Base-by-base conservation (phyloP, 2,113 vertebrate species). In the Ctenomys sociabilis region DNA sequence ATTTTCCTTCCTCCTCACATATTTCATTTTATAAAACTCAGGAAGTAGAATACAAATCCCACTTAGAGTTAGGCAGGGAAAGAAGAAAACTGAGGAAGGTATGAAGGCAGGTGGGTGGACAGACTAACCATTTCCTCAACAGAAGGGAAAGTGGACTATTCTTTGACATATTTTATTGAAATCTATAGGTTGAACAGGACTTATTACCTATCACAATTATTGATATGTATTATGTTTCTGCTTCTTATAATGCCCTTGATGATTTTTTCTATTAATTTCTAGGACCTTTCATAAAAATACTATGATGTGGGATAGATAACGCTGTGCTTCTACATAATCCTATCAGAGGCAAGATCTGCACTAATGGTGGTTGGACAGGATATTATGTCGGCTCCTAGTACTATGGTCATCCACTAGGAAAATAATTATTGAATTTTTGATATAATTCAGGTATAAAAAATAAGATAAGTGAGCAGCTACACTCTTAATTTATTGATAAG, bases 141-240 rank as follows among this genome's bases (percentile, higher is more conserved):
- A 96, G 88, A 95, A 96, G 43, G 81, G 66, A 92, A 95, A 95
- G 92, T 88, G 72, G 96, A 87, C 64, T 85, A 54, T 72, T 63
- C 32, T 80, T 64, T 91, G 78, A 93, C 43, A 94, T 83, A 78
- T 19, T 80, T 83, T 75, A 93, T 64, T 95, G 43, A 96, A 96
- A 96, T 94, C 78, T 26, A 7, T 52, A 92, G 54, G 88, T 61
- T 82, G 17, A 78, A 86, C 7, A 91, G 68, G 30, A 83, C 17
- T 40, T 35, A 35, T 52, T 75, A 85, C 49, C 59, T 85, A 94
- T 70, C 37, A 88, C 37, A 61, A 83, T 61, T 88, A 70, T 88
- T 54, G 7, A 9, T 94, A 88, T 61, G 17, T 43, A 88, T 80
- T 66, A 66, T 68, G 83, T 88, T 94, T 81, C 45, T 43, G 70